These are phyloP conservation scores for Pollimyrus isidori DNA, from an alignment of 2,113 vertebrate species.

Conservation along the genomic window DNA sequence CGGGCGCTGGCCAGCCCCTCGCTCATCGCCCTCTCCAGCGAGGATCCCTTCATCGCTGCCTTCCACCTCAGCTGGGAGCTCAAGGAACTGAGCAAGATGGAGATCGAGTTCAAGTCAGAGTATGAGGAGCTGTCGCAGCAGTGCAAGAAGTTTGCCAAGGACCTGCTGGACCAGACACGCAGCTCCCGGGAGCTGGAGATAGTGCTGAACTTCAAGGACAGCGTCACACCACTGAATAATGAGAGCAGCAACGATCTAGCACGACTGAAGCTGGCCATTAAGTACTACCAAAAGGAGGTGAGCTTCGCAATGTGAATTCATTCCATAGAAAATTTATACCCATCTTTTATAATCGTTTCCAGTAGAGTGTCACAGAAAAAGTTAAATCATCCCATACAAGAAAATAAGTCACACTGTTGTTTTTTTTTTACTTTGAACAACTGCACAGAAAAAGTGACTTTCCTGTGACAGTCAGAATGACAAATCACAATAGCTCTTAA, in stretches of 20 bases:
- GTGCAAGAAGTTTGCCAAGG: conserved; percentile 92
- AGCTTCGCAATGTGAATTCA: conserved; percentile 23
- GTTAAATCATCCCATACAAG: background rate
- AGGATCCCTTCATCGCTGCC: conserved; percentile 93
- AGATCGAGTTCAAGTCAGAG: conserved; percentile 94
- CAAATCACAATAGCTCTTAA: background rate
- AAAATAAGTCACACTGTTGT: background rate
- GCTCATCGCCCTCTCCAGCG: conserved; percentile 84
- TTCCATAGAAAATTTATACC: background rate
- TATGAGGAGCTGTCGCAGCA: conserved; percentile 84
- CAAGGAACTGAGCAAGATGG: conserved; percentile 87
- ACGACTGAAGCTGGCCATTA: conserved; percentile 91
- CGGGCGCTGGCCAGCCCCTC: conserved; percentile 87
- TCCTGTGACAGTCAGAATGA: background rate
- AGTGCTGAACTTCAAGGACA: conserved; percentile 91
- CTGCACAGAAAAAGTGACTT: background rate
- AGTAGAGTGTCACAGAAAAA: background rate
- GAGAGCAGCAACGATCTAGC: conserved; percentile 82
- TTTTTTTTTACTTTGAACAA: background rate
- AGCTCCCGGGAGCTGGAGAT: conserved; percentile 91
- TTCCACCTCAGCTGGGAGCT: conserved; percentile 97
- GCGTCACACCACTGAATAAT: conserved; percentile 78
- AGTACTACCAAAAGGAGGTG: conserved; percentile 96
- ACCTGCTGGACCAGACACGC: conserved; percentile 91
- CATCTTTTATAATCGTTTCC: background rate